Evolutionary conservation across 2,797 vertebrate species (phyloP).

Genomic region (Alauda arvensis): DNA sequence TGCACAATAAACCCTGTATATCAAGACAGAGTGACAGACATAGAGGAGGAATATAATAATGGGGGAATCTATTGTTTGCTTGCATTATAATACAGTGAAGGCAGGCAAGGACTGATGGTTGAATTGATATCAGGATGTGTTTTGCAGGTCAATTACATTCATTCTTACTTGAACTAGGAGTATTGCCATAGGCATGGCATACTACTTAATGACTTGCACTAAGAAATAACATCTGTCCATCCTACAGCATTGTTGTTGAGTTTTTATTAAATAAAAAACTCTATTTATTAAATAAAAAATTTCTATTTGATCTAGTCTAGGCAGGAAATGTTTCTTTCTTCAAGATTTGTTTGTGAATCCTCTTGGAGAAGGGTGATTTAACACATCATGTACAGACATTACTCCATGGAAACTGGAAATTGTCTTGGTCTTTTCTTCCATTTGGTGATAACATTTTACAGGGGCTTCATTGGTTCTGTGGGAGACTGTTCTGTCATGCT

Average conservation of each 20-base stretch:
- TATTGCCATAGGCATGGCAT: background rate
- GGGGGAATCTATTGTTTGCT: background rate
- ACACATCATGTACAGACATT: background rate
- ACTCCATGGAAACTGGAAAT: background rate
- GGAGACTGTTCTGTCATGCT: background rate
- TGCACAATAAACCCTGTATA: background rate
- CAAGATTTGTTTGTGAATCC: background rate
- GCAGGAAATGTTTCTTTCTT: background rate
- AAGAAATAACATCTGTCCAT: background rate
- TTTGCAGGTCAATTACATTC: background rate
- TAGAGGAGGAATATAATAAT: background rate
- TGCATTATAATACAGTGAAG: background rate
- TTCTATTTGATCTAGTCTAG: background rate
- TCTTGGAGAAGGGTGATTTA: background rate
- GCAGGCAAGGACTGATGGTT: background rate
- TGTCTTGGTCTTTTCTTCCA: background rate
- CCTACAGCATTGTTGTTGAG: accelerated
- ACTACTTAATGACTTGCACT: background rate
- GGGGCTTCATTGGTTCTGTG: background rate
- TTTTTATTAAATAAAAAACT: background rate
- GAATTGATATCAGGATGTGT: background rate
- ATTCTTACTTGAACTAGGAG: background rate
- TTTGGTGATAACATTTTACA: background rate
- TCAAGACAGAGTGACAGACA: background rate
- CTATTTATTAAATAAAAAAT: background rate